Base-by-base conservation (phyloP, 2,797 vertebrate species). In the Crenichthys baileyi region DNA sequence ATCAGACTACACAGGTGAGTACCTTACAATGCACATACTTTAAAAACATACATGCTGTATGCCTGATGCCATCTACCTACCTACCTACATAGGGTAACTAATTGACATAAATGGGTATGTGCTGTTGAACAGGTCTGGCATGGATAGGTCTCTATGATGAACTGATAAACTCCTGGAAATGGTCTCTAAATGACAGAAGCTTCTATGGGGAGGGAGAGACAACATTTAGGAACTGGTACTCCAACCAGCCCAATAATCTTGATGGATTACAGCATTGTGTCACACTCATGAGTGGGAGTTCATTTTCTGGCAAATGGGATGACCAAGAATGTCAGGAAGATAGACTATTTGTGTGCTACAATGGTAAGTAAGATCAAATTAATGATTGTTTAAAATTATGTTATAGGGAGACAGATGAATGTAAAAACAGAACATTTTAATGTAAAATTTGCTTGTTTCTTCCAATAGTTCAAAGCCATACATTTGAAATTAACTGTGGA, bases 121-220 rank as follows among this genome's bases (percentile, higher is more conserved):
- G 31, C 39, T 22, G 18, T 81, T 72, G 26, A 83, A 78, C 76
- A 90, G 91, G 46, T 11, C 55, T 76, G 9, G 76, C 84, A 48
- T 92, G 89, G 91, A 88, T 90, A 5, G 91, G 88, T 61, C 88
- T 92, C 2, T 0, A 73, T 70, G 84, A 83, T 73, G 88, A 89
- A 50, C 63, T 88, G 36, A 1, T 50, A 44, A 73, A 81, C 58
- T 79, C 87, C 53, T 90, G 91, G 88, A 83, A n/a, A 77, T 90
- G 89, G 90, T 91, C 90, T 11, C 71, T 88, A 51, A 80, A 4
- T 77, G 51, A 88, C 85, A 79, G 77, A 76, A 87, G 50, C 73
- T 85, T 86, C 73, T 86, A 87, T 6, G 1, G 31, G 16, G 50
- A 53, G 36, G 83, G 76, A 72, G 82, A 80, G 39, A 44, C 73